Evolutionary conservation across 1,140 invertebrate species (phyloP).

Genomic region (Drepana arcuata): DNA sequence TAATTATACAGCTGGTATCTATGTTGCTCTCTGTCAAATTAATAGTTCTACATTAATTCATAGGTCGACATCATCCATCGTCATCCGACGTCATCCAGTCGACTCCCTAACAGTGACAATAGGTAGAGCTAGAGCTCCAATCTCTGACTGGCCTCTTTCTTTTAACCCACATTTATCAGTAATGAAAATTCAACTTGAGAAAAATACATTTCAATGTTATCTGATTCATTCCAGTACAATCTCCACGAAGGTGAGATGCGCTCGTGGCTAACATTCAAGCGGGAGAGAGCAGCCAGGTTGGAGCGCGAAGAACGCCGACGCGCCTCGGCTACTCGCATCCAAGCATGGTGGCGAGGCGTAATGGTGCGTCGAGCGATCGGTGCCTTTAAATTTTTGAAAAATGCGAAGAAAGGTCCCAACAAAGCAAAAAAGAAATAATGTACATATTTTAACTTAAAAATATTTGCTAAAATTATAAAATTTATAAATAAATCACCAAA

Average conservation of each 20-base stretch:
- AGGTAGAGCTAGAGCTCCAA: too few relatives aligned
- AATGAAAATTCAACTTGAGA: too few relatives aligned
- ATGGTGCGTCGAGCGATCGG: constrained; percentile 79
- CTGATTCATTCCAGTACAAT: constrained; percentile 44
- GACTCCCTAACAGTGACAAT: too few relatives aligned
- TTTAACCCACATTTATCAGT: too few relatives aligned
- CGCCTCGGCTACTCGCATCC: constrained; percentile 66
- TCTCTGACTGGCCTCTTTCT: too few relatives aligned
- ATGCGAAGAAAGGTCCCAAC: constrained; percentile 46
- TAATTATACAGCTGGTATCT: too few relatives aligned
- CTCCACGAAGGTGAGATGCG: constrained; percentile 59
- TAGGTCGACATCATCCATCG: too few relatives aligned
- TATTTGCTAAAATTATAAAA: background rate
- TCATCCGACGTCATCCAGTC: too few relatives aligned
- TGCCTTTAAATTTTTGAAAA: constrained; percentile 72
- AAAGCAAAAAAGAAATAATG: constrained; percentile 55
- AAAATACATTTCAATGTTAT: too few relatives aligned
- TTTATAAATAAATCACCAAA: background rate
- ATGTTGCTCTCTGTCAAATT: too few relatives aligned
- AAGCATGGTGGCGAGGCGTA: constrained; percentile 80
- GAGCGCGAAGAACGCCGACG: constrained; percentile 37
- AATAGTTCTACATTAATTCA: too few relatives aligned
- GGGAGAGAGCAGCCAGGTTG: constrained; percentile 41
- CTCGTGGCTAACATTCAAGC: constrained; percentile 57
- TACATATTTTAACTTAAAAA: background rate